Evolutionary conservation across 2,113 vertebrate genomes (phyloP).

Genomic region (Serilophus lunatus): DNA sequence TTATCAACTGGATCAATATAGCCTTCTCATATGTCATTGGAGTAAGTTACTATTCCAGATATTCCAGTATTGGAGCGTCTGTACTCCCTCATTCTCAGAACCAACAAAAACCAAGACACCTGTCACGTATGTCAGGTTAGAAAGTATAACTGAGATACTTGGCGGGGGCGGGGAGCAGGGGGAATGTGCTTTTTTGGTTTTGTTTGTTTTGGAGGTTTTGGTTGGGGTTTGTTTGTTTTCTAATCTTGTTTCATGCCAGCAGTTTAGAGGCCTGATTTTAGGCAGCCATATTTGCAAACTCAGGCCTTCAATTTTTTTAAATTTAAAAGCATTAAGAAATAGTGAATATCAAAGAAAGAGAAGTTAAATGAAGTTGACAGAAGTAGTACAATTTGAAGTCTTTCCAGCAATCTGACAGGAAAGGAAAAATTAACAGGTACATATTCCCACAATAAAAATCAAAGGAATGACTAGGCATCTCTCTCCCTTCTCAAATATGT

Average conservation of each 20-base stretch:
- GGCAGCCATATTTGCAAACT: background rate
- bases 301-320: background rate
- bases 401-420: background rate
- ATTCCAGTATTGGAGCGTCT: background rate
- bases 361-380: background rate
- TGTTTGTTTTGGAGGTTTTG: background rate
- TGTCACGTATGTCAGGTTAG: accelerated
- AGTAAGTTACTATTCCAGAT: background rate
- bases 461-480: background rate
- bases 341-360: background rate
- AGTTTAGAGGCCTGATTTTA: background rate
- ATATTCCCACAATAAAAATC: background rate
- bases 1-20: background rate
- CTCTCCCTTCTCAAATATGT: background rate
- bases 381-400: background rate
- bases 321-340: background rate
- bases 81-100: background rate
- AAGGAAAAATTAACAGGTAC: background rate
- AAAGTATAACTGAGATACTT: background rate
- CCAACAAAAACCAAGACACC: background rate
- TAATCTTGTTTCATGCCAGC: background rate
- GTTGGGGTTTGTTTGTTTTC: background rate
- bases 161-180: too few relatives aligned
- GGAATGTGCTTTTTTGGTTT: background rate
- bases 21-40: background rate